Conservation (phyloP, 1,140 invertebrate genomes). For the Cotesia chilonis region DNA sequence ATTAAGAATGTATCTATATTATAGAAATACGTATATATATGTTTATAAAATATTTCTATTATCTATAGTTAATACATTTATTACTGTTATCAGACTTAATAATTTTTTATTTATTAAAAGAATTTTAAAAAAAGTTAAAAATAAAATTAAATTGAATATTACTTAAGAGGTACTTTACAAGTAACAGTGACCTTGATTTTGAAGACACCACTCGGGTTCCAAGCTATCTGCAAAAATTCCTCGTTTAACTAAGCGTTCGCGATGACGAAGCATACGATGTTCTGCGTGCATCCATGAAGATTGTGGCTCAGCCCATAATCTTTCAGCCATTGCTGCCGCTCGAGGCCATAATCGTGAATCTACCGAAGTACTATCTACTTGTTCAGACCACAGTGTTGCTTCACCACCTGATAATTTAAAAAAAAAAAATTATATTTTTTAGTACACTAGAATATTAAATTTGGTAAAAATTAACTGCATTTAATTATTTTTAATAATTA, state of each 20-base stretch:
- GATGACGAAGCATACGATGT: slow-evolving; percentile 73
- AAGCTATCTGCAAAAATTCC: slow-evolving; percentile 76
- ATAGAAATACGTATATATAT: slow-evolving; percentile 3
- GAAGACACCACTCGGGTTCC: slow-evolving; percentile 83
- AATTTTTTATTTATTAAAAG: too few relatives aligned
- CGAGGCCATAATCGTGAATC: slow-evolving; percentile 81
- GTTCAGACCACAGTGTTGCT: slow-evolving; percentile 84
- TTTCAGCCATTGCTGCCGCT: slow-evolving; percentile 80
- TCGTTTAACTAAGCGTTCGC: slow-evolving; percentile 74
- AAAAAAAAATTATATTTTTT: slow-evolving; percentile 28
- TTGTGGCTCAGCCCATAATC: slow-evolving; percentile 78
- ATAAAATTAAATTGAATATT: background rate
- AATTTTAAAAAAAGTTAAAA: too few relatives aligned
- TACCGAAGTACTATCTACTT: slow-evolving; percentile 72
- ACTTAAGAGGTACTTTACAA: slow-evolving; percentile 29
- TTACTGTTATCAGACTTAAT: too few relatives aligned
- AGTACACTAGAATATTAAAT: slow-evolving; percentile 26
- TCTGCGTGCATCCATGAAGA: slow-evolving; percentile 72
- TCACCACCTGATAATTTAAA: slow-evolving; percentile 70
- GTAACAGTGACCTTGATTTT: slow-evolving; percentile 77
- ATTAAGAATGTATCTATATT: slow-evolving; percentile 31
- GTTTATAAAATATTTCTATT: too few relatives aligned
- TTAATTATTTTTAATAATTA: too few relatives aligned
- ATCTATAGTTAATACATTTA: too few relatives aligned
- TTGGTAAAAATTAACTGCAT: background rate